Conservation (phyloP, 2,797 vertebrate genomes). For the Apogon hyalosoma region DNA sequence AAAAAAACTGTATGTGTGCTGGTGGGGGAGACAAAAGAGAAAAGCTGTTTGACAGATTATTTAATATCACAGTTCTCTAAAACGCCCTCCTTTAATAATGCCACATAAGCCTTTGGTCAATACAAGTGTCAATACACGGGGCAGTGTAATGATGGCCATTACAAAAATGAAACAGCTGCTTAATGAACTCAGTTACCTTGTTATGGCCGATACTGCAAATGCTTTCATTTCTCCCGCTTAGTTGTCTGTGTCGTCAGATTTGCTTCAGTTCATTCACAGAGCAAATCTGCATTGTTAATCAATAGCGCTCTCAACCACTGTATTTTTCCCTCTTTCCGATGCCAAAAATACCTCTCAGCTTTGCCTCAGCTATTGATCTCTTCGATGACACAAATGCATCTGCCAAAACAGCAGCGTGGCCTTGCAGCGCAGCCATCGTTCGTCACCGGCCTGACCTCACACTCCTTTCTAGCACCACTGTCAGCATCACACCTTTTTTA, state of each 20-base stretch:
- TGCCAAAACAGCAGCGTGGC: slow-evolving; percentile 45
- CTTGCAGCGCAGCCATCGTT: slow-evolving; percentile 46
- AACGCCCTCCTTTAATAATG: slow-evolving; percentile 32
- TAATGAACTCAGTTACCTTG: slow-evolving; percentile 70
- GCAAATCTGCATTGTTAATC: slow-evolving; percentile 72
- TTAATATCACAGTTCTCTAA: slow-evolving; percentile 22
- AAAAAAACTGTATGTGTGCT: slow-evolving; percentile 11
- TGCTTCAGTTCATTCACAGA: slow-evolving; percentile 64
- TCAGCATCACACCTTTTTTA: slow-evolving; percentile 58
- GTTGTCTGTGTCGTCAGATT: slow-evolving; percentile 64
- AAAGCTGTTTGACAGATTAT: slow-evolving; percentile 29
- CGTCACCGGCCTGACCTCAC: slow-evolving; percentile 58
- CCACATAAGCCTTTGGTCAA: slow-evolving; percentile 62
- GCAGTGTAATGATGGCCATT: slow-evolving; percentile 66
- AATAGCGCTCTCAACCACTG: slow-evolving; percentile 45
- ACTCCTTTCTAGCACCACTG: slow-evolving; percentile 42
- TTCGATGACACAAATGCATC: slow-evolving; percentile 53
- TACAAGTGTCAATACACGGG: slow-evolving; percentile 57
- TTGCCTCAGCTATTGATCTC: slow-evolving; percentile 51
- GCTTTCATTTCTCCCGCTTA: slow-evolving; percentile 54
- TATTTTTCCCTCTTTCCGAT: not conserved
- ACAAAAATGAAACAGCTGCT: slow-evolving; percentile 70
- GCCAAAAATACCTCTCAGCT: slow-evolving; percentile 31
- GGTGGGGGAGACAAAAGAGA: slow-evolving; percentile 20
- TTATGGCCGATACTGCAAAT: slow-evolving; percentile 65